phyloP scores from a whole-genome alignment of 2,113 vertebrate species.

The Oryzias javanicus region DNA sequence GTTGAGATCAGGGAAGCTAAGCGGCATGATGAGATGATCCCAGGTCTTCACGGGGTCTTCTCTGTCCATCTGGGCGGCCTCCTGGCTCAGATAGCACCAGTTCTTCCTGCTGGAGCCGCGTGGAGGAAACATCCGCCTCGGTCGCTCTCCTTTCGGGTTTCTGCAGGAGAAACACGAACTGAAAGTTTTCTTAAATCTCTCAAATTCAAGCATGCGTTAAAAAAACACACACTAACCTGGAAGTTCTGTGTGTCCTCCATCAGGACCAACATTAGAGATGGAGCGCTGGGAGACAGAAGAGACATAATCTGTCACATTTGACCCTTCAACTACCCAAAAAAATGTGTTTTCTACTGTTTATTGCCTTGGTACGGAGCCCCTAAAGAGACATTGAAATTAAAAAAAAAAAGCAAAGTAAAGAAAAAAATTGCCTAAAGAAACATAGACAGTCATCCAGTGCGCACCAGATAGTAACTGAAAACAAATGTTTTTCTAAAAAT shows the following conservation, averaged over 20 bases:
- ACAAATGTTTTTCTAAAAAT: too few relatives aligned
- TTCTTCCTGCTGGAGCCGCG: constrained; percentile 75
- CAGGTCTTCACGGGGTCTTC: constrained; percentile 76
- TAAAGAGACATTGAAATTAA: too few relatives aligned
- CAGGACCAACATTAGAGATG: constrained; percentile 72
- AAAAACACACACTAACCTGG: constrained; percentile 77
- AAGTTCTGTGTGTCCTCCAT: constrained; percentile 75
- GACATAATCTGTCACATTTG: neutral
- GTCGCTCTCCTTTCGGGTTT: constrained; percentile 66
- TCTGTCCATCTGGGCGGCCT: constrained; percentile 73
- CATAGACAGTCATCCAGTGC: too few relatives aligned
- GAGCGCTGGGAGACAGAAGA: constrained; percentile 66
- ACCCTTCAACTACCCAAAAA: too few relatives aligned
- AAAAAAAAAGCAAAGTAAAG: too few relatives aligned
- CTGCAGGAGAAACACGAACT: constrained; percentile 20
- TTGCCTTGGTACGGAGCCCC: too few relatives aligned
- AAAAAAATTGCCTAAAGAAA: too few relatives aligned
- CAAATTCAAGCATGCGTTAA: neutral
- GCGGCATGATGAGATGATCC: constrained; percentile 81
- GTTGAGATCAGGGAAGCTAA: constrained; percentile 75
- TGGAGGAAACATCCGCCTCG: constrained; percentile 78
- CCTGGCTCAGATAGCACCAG: constrained; percentile 78
- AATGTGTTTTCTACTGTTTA: too few relatives aligned
- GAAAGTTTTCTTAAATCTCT: neutral
- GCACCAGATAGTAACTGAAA: too few relatives aligned